Conservation (phyloP, 2,113 vertebrate species). For the Mustelus asterias region DNA sequence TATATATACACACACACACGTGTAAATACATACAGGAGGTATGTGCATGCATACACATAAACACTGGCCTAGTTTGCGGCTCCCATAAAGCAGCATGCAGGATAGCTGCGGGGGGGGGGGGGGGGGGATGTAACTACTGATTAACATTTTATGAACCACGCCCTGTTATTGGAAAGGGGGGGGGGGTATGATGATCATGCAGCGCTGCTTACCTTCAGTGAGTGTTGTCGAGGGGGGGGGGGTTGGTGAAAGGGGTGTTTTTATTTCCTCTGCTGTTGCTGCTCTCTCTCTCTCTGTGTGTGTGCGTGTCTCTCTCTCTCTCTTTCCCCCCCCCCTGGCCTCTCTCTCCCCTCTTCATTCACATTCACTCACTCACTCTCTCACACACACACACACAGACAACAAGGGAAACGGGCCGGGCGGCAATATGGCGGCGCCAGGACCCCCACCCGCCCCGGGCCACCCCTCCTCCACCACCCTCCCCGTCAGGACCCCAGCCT, state of each 20-base stretch:
- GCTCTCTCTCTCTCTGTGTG: no score
- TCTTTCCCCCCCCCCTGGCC: background rate
- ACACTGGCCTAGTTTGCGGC: background rate
- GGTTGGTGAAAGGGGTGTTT: background rate
- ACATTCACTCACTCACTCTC: slow-evolving; percentile 2
- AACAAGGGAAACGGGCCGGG: slow-evolving; percentile 17
- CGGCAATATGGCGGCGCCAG: slow-evolving; percentile 33
- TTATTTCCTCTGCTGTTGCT: no score
- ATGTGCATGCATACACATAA: no score
- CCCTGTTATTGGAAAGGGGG: background rate
- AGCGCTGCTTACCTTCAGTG: background rate
- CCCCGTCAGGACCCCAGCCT: background rate
- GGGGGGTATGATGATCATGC: background rate
- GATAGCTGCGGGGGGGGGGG: background rate
- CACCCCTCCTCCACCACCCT: no score
- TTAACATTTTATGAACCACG: background rate
- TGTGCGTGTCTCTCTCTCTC: background rate
- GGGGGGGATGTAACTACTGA: background rate
- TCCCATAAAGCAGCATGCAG: background rate
- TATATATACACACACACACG: no score
- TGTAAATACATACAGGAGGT: no score
- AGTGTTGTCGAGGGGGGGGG: background rate
- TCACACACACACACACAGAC: slow-evolving; percentile 28
- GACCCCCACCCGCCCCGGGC: no score
- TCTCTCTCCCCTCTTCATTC: slow-evolving; percentile 7